A percentile compares a stretch with the other conserved stretches of the same genome.
phyloP scores from a whole-genome alignment of 2,113 vertebrate genomes.

The human region DNA sequence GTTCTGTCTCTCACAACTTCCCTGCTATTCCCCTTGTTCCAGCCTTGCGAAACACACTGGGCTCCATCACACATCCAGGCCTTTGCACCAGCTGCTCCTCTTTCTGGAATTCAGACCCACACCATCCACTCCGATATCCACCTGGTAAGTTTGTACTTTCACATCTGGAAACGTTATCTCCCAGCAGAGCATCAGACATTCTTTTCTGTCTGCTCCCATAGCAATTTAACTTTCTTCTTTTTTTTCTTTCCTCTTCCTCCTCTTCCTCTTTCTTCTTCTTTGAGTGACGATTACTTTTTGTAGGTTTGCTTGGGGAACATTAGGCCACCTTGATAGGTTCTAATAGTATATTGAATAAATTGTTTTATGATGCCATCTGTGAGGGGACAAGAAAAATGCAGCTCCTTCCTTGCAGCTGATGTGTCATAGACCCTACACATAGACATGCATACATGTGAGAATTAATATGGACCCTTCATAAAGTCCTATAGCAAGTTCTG shows the following conservation, averaged over 20 bases:
- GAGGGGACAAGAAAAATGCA: not conserved
- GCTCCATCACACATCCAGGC: fast-evolving
- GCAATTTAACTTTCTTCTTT: not conserved
- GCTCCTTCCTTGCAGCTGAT: not conserved
- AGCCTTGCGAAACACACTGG: not conserved
- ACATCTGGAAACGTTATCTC: not conserved
- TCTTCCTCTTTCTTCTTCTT: not conserved
- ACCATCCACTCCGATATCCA: not conserved
- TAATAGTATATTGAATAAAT: not conserved
- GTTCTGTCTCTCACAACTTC: not conserved
- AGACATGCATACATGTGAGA: not conserved
- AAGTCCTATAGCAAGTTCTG: not conserved
- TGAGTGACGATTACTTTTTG: not conserved
- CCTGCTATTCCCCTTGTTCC: not conserved
- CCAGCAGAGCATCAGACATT: not conserved
- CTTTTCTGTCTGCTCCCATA: not conserved
- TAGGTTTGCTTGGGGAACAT: not conserved
- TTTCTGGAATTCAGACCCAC: not conserved
- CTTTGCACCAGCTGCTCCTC: not conserved
- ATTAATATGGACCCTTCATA: not conserved
- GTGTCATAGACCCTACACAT: not conserved
- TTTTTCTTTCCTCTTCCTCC: not conserved
- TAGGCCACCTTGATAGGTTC: not conserved
- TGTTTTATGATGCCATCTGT: not conserved
- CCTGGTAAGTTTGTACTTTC: not conserved